Evolutionary conservation across 2,797 vertebrate genomes (phyloP), one percentile per base, ranked within the genome.

Genomic region (Hyperoplus lanceolatus): DNA sequence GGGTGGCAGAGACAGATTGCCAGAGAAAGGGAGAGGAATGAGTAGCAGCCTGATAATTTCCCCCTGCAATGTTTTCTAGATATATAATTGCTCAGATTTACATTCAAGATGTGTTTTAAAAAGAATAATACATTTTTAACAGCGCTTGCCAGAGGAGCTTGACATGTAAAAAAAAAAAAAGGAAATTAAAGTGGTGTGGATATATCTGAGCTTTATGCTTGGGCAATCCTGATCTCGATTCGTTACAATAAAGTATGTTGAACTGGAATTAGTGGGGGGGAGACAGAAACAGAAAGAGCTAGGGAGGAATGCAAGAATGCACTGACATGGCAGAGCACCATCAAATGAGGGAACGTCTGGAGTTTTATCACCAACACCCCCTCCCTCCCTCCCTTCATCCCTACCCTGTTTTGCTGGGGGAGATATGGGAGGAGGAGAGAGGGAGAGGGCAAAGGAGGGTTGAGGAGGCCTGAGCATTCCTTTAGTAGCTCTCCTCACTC

Each of bases 301-400:
- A 94, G 93, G 94, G 76, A 89, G 87, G 88, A 91, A 90, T 90
- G 87, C 94, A 96, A 97, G 96, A 97, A 97, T 95, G 95, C 95
- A 95, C 95, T 92, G 94, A 96, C 94, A 96, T 96, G 96, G 96
- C 95, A 94, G 94, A 91, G 93, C 93, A 96, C 96, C 96, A 97
- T 97, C 96, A 96, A 96, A 97, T 97, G 96, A 97, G 97, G 85
- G 96, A 97, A 96, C 79, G 97, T 98, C 97, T 98, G 97, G 96
- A 96, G 94, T 98, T 97, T 98, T 97, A 98, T 98, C 97, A 97
- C 96, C 92, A 83, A 93, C 93, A 93, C 93, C 90, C 95, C 93
- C 59, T 50, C 21, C 72, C 14, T n/a, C 12, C 9, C 68, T 39
- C 65, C 69, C 62, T 59, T 50, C 56, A 29, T 29, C 77, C 82